phyloP scores from a whole-genome alignment of 30 jellyfish, hydroid and myxozoan species.

The Aurelia sp. region DNA sequence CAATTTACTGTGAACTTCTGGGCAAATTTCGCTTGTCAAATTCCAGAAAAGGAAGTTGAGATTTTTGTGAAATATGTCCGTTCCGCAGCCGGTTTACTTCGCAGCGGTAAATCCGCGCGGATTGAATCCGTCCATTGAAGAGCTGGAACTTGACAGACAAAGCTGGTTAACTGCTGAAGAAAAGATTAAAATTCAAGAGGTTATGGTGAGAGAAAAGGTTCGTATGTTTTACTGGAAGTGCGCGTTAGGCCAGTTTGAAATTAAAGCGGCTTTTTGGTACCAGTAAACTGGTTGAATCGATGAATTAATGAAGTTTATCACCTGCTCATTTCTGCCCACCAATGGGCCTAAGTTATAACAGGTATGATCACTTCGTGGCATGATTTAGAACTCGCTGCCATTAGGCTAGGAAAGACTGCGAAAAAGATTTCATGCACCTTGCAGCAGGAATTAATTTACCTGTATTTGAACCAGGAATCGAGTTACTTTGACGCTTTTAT shows the following conservation, averaged over 20 bases:
- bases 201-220: slow-evolving; percentile 85
- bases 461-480: too few relatives aligned
- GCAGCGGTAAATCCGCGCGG: slow-evolving; percentile 70
- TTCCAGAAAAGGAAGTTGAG: too few relatives aligned
- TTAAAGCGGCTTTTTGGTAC: slow-evolving; percentile 18
- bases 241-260: not conserved
- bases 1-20: too few relatives aligned
- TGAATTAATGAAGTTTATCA: not conserved
- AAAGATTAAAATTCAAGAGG: slow-evolving; percentile 73
- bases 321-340: slow-evolving; percentile 28
- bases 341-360: slow-evolving; percentile 10
- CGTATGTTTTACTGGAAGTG: not conserved
- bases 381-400: too few relatives aligned
- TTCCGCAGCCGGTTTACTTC: slow-evolving; percentile 62
- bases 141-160: slow-evolving; percentile 79
- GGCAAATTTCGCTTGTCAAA: too few relatives aligned
- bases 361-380: not conserved
- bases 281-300: slow-evolving; percentile 23
- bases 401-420: too few relatives aligned
- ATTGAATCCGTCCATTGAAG: slow-evolving; percentile 74
- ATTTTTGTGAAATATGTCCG: slow-evolving; percentile 21
- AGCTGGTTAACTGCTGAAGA: slow-evolving; percentile 86
- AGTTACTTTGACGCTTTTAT: too few relatives aligned
- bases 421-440: too few relatives aligned
- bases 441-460: too few relatives aligned